A percentile compares a stretch with the other conserved stretches of the same genome.
These are phyloP conservation scores for Aix galericulata DNA, from an alignment of 2,113 vertebrate genomes.

Conservation along the genomic window DNA sequence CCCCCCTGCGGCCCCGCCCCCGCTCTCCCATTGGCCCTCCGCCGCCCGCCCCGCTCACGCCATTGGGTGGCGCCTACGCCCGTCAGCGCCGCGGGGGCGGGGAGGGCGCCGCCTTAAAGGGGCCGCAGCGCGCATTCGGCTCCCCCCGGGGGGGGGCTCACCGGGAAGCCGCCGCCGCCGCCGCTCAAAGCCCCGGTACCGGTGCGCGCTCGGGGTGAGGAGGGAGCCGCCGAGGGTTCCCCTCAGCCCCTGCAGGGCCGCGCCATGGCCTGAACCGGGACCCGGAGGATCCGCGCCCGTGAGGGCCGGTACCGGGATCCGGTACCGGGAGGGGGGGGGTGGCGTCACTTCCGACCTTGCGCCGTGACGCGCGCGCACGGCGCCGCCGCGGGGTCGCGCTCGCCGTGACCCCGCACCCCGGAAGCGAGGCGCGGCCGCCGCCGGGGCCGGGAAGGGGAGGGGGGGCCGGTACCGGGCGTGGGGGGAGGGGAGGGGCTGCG, in stretches of 20 bases:
- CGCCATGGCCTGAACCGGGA: no score
- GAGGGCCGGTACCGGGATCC: no score
- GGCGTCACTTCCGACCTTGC: neutral
- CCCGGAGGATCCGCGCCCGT: no score
- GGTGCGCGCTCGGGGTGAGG: neutral
- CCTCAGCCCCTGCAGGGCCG: neutral
- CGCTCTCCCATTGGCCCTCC: neutral
- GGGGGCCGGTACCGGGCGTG: neutral
- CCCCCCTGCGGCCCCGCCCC: neutral
- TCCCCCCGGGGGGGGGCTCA: neutral
- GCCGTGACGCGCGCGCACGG: neutral
- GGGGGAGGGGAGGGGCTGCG: no score
- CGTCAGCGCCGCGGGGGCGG: neutral
- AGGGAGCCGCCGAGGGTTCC: neutral
- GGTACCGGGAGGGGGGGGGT: no score
- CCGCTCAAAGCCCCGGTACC: no score
- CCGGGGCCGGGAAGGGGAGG: neutral
- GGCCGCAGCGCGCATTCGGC: neutral
- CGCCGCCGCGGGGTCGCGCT: neutral
- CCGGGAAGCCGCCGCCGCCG: no score
- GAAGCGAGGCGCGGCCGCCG: neutral
- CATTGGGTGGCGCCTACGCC: neutral
- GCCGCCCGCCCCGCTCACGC: neutral
- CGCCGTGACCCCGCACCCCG: conserved; percentile 14
- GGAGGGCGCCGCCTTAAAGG: neutral